Base-by-base conservation (phyloP, 2,888 invertebrate species). In the Stenotaenia linearis region DNA sequence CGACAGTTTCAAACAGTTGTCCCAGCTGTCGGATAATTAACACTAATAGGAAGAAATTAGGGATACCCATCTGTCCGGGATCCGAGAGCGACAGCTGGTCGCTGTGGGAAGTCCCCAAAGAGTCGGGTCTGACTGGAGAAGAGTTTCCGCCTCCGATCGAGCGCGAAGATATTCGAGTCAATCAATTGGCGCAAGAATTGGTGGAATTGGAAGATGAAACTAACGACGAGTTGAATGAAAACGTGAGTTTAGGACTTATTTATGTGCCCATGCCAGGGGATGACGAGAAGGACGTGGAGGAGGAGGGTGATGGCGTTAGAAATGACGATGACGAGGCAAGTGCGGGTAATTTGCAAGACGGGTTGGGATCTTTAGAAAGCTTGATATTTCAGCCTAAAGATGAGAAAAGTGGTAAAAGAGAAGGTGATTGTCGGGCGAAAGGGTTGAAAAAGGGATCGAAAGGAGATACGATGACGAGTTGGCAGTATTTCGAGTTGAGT, bases 321-420 rank as follows among this genome's bases (percentile, higher is more conserved):
- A 35, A 61, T 18, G 32, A 61, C n/a, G 32, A 4, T 21, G 61
- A 15, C 10, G 56, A 32, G 40, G 40, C 40, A 15, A 40, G 15
- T 40, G 40, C 15, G 3, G 79, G 76, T 12, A 75, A 21, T 23
- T 30, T 35, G 37, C 37, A 37, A 23, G 81, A 81, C 40, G 78
- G 69, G 2, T 78, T 81, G 3, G 79, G 81, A n/a, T 81, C 81
- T 0, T 30, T 81, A 45, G 81, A 81, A 78, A 80, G 78, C 30
- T 77, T 84, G 7, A 84, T 84, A 15, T 84, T 84, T 80, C 83
- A 84, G 78, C 84, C 84, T 4, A 84, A 84, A 78, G 56, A 56
- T 9, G 18, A 6, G 10, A 37, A 76, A 12, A 12, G 35, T 10
- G 37, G n/a, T 0, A n/a, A 4, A 40, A n/a, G n/a, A 40, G n/a